Conservation (phyloP, 2,888 invertebrate genomes). For the Apoda limacodes region DNA sequence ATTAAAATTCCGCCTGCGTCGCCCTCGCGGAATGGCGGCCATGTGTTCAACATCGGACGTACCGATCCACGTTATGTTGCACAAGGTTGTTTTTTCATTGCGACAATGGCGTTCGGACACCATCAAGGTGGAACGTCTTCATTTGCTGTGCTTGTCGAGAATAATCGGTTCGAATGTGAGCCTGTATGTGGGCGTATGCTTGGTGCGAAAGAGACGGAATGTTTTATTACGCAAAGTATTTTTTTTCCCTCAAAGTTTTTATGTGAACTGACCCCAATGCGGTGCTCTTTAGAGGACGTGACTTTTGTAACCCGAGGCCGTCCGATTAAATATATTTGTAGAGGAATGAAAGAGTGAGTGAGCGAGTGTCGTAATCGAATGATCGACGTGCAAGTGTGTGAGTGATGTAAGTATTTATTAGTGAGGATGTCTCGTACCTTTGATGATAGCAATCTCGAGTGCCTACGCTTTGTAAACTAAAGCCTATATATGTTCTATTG, state of each 20-base stretch:
- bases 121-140: slow-evolving; percentile 40
- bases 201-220: too few relatives aligned
- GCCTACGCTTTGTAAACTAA: slow-evolving; percentile 70
- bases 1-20: slow-evolving; percentile 71
- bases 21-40: slow-evolving; percentile 70
- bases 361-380: slow-evolving; percentile 31
- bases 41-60: slow-evolving; percentile 65
- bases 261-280: slow-evolving; percentile 20
- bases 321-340: slow-evolving; percentile 45
- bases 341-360: slow-evolving; percentile 33
- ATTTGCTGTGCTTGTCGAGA: slow-evolving; percentile 40
- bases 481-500: slow-evolving; percentile 54
- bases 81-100: slow-evolving; percentile 61
- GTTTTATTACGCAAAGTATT: too few relatives aligned
- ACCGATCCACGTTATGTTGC: slow-evolving; percentile 62
- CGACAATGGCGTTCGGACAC: slow-evolving; percentile 38
- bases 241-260: too few relatives aligned
- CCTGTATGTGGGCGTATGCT: slow-evolving; percentile 34
- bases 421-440: slow-evolving; percentile 61
- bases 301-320: slow-evolving; percentile 58
- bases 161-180: slow-evolving; percentile 41
- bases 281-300: slow-evolving; percentile 64
- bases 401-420: slow-evolving; percentile 62
- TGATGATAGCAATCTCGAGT: slow-evolving; percentile 70
- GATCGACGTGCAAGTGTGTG: slow-evolving; percentile 33